These are phyloP conservation scores for Drosophila meridiana DNA, from an alignment of 2,888 invertebrate species.

Conservation along the genomic window DNA sequence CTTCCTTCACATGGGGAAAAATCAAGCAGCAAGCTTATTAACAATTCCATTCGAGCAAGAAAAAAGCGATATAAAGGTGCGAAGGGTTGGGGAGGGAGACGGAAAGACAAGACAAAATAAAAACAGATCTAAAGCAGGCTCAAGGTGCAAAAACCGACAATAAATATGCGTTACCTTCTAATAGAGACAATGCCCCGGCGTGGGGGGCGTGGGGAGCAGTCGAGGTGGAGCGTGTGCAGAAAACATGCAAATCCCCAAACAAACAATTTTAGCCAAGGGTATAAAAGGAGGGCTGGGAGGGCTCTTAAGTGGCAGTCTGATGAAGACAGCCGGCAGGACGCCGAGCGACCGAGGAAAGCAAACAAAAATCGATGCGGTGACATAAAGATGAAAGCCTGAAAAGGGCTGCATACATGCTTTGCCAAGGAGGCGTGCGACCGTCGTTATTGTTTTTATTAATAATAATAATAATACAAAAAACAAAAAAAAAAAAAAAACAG, in stretches of 20 bases:
- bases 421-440: slow-evolving; percentile 34
- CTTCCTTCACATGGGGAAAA: not conserved
- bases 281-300: slow-evolving; percentile 39
- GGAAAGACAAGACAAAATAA: slow-evolving; percentile 5
- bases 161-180: slow-evolving; percentile 80
- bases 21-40: slow-evolving; percentile 67
- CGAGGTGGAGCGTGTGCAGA: slow-evolving; percentile 56
- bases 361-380: slow-evolving; percentile 71
- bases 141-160: slow-evolving; percentile 77
- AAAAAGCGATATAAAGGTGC: slow-evolving; percentile 43
- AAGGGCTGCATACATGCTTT: slow-evolving; percentile 48
- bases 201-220: not conserved
- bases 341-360: slow-evolving; percentile 23
- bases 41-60: slow-evolving; percentile 73
- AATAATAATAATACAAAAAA: slow-evolving; percentile 55
- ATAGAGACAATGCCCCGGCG: slow-evolving; percentile 55
- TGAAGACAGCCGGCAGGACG: slow-evolving; percentile 56
- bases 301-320: slow-evolving; percentile 62
- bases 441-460: slow-evolving; percentile 69
- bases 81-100: not conserved
- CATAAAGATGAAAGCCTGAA: slow-evolving; percentile 72
- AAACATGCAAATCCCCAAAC: slow-evolving; percentile 80
- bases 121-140: slow-evolving; percentile 59
- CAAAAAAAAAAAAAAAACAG: slow-evolving; percentile 8
- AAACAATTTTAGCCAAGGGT: slow-evolving; percentile 77